Evolutionary conservation across 2,888 invertebrate genomes (phyloP).

Genomic region (Tetranychus truncatus): DNA sequence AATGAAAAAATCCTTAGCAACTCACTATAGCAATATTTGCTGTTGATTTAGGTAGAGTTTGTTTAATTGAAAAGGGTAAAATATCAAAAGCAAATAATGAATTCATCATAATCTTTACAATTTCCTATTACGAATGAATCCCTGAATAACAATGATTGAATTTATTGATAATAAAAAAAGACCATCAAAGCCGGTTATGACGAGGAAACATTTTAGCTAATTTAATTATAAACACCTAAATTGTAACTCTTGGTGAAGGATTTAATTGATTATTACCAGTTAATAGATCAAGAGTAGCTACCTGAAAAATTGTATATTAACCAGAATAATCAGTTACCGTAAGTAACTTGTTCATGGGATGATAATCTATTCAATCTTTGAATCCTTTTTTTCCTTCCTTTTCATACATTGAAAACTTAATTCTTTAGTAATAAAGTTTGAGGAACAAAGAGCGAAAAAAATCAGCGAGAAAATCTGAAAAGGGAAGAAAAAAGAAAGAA

Average conservation of each 20-base stretch:
- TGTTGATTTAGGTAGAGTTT: background rate
- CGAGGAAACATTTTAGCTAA: background rate
- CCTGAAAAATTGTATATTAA: too few relatives aligned
- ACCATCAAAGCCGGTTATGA: background rate
- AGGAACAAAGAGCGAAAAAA: background rate
- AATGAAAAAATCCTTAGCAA: background rate
- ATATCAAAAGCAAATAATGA: background rate
- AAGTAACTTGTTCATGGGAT: background rate
- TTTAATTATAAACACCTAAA: background rate
- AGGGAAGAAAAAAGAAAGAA: background rate
- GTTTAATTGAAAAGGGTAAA: background rate
- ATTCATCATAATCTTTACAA: too few relatives aligned
- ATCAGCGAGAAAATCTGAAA: background rate
- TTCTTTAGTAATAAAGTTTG: background rate
- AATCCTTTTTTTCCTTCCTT: background rate
- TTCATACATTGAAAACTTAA: background rate
- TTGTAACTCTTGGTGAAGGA: background rate
- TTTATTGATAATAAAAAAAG: too few relatives aligned
- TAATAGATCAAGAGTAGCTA: too few relatives aligned
- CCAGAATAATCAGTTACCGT: background rate
- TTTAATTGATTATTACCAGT: background rate
- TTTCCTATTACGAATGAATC: too few relatives aligned
- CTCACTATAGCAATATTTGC: background rate
- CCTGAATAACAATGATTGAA: too few relatives aligned
- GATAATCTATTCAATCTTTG: background rate